Evolutionary conservation across 2,888 invertebrate genomes (phyloP), one percentile per base, ranked within the genome.

Genomic region (Brachynemurus nebulosus): DNA sequence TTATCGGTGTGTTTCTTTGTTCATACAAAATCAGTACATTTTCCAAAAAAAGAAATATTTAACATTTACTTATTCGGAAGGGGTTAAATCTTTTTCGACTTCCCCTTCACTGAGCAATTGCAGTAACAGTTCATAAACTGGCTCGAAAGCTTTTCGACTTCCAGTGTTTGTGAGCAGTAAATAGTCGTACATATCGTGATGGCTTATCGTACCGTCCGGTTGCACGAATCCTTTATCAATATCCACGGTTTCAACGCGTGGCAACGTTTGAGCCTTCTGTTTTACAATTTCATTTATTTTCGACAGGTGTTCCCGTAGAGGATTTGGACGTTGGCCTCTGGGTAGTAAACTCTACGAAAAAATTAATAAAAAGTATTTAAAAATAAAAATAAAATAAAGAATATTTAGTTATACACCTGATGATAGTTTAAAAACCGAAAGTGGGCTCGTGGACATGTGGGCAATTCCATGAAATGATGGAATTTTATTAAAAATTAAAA

Each of bases 121-220:
- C 49, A 78, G 71, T 16, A 88, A 66, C 50, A 88, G 69, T 63
- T 88, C 86, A 62, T 84, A 76, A 40, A 89, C 78, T 16, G 86
- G 85, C 64, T 86, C 86, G 63, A 89, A 88, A 8, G 85, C 82
- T 65, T 90, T 90, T 57, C 78, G 74, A 63, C 88, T 88, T 43
- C 91, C 92, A 40, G 80, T 75, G 64, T 85, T 84, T 2, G 89
- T 90, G 47, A 90, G 72, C 58, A 89, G 82, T 40, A 91, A 74
- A 64, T 89, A 93, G 65, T 93, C 92, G 59, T 86, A 82, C 86
- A 93, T 86, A 60, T 92, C 91, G 57, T 82, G 82, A 59, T 86
- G 88, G 59, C 84, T 85, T 47, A 92, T 89, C 36, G 78, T 76
- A 3, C 86, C 84, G 66, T 84, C 84, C 38, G 72, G 71, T 62